Base-by-base conservation (phyloP, 1,140 invertebrate species). In the Hylaeus volcanicus region DNA sequence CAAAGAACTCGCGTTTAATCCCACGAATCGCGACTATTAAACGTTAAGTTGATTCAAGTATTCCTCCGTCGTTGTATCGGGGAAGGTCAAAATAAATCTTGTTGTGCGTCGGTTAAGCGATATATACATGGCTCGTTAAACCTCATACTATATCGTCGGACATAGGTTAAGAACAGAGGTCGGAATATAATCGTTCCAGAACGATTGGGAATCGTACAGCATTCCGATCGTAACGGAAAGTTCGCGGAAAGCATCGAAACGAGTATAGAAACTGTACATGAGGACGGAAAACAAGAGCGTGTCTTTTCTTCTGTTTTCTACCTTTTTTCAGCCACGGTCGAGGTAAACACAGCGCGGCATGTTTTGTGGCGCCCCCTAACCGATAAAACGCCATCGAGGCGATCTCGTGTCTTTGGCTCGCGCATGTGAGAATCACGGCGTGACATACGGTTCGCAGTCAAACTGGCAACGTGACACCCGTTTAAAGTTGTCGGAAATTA, bases 291-390 rank as follows among this genome's bases (percentile, higher is more conserved):
- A 60, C 72, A 56, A 80, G 68, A 63, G 75, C 78, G 65, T 75
- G 61, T 71, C 61, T 72, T 82, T 79, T 84, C 26, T 76, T 74
- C 56, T 71, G 45, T 81, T 74, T 58, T 75, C 68, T 85, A 56
- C 60, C 79, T 73, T 81, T 83, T 74, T 81, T 83, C 74, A 71
- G 37, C 69, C 80, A 72, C 75, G 80, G 73, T 81, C 58, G 84
- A 88, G 77, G 88, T 90, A 90, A 90, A 90, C 87, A 90, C 72
- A 66, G 70, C 79, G 77, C 72, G 83, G 66, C 83, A 56, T 53
- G 77, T 70, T 72, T 65, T 26, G 88, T 89, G 85, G 89, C 87
- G 85, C 88, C 87, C 82, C 79, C 88, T 89, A 85, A 79, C 81
- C 41, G 63, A 69, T 56, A 71, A 80, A 84, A 79, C 69, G 77